Conservation (phyloP, 2,888 invertebrate genomes). For the Trisateles emortualis region DNA sequence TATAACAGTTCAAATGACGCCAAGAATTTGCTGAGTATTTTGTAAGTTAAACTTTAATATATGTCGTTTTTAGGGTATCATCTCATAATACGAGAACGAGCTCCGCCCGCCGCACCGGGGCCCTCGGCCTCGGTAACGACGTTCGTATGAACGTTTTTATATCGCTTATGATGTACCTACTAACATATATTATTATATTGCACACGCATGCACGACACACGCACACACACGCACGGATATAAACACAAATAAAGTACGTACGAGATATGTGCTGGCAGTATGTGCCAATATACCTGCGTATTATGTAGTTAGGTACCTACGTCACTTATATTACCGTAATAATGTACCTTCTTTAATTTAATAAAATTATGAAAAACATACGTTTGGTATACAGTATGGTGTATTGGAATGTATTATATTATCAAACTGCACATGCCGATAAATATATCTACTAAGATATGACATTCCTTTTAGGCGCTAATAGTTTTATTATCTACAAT, state of each 20-base stretch:
- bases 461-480: too few relatives aligned
- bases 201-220: constrained; percentile 23
- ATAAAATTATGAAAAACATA: neutral
- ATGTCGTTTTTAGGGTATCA: constrained; percentile 42
- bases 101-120: constrained; percentile 13
- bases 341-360: neutral
- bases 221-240: constrained; percentile 21
- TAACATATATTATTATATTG: too few relatives aligned
- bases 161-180: constrained; percentile 33
- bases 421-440: too few relatives aligned
- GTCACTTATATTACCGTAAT: neutral
- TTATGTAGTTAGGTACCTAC: neutral
- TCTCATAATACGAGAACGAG: constrained; percentile 34
- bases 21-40: constrained; percentile 29
- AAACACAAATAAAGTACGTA: constrained; percentile 27
- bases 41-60: constrained; percentile 41
- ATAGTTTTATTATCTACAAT: too few relatives aligned
- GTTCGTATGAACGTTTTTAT: constrained; percentile 45
- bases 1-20: constrained; percentile 32
- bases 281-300: neutral
- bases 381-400: too few relatives aligned
- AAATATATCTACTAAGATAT: too few relatives aligned
- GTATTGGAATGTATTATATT: too few relatives aligned
- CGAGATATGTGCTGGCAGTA: constrained; percentile 25
- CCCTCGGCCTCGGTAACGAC: constrained; percentile 38